phyloP scores from a whole-genome alignment of 2,113 vertebrate genomes.

The Thalassarche chlororhynchos region DNA sequence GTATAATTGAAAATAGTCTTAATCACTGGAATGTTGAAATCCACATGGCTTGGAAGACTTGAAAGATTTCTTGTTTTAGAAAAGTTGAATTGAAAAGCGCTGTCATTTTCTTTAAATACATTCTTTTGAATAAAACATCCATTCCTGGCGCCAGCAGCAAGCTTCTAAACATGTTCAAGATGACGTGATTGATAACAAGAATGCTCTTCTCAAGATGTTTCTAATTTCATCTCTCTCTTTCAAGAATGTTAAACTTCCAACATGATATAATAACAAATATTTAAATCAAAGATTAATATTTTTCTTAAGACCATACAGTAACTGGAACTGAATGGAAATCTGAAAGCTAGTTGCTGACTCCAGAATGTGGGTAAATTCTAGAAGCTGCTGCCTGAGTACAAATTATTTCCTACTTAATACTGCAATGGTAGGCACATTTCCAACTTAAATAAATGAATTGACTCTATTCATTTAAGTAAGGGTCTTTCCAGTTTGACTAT shows the following conservation, averaged over 20 bases:
- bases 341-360: constrained; percentile 40
- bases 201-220: constrained; percentile 77
- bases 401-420: neutral
- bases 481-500: neutral
- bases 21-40: constrained; percentile 46
- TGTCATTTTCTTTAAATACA: constrained; percentile 81
- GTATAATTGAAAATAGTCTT: constrained; percentile 66
- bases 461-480: neutral
- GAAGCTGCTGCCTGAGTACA: neutral
- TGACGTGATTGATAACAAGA: constrained; percentile 79
- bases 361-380: neutral
- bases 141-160: constrained; percentile 73
- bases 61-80: constrained; percentile 73
- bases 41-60: constrained; percentile 37
- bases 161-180: constrained; percentile 75
- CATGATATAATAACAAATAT: constrained; percentile 55
- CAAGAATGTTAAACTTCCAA: constrained; percentile 57
- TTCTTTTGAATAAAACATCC: constrained; percentile 80
- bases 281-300: constrained; percentile 44
- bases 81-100: constrained; percentile 70
- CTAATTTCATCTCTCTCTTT: constrained; percentile 72
- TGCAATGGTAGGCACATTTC: neutral
- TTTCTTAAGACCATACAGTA: constrained; percentile 35
- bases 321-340: constrained; percentile 33
- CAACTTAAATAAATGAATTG: neutral